A percentile compares a stretch with the other conserved stretches of the same genome.
These are phyloP conservation scores for Sardina pilchardus DNA, from an alignment of 2,113 vertebrate species.

Conservation along the genomic window DNA sequence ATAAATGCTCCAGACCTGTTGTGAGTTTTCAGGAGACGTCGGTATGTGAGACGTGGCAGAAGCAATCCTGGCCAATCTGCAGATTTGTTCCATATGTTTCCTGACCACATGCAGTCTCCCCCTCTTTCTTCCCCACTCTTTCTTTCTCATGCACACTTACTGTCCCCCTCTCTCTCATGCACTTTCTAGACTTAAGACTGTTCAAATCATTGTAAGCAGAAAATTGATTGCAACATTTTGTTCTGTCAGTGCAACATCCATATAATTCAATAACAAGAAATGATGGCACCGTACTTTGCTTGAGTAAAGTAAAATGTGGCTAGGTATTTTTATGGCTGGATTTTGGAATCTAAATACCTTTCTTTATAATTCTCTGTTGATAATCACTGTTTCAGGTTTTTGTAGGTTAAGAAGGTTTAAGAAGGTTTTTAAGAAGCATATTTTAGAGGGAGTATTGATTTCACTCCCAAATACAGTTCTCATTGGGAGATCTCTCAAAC, in stretches of 20 bases:
- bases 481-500: background rate
- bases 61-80: constrained; percentile 76
- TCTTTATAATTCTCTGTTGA: too few relatives aligned
- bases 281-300: background rate
- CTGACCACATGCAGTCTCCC: constrained; percentile 69
- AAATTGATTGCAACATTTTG: background rate
- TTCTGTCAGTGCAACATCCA: background rate
- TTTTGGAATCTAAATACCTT: too few relatives aligned
- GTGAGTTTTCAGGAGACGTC: constrained; percentile 60
- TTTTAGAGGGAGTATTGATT: background rate
- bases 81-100: constrained; percentile 95
- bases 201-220: background rate
- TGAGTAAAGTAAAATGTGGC: background rate
- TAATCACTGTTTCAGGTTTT: too few relatives aligned
- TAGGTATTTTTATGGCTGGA: background rate
- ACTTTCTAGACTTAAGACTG: background rate
- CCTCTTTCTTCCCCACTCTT: constrained; percentile 46
- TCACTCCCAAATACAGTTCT: background rate
- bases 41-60: constrained; percentile 90
- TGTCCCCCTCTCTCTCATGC: background rate
- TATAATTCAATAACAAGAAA: background rate
- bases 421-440: too few relatives aligned
- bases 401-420: too few relatives aligned
- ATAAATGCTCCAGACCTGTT: constrained; percentile 59
- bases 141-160: background rate